Conservation (phyloP, 2,888 invertebrate species). For the Coleophora flavipennella region DNA sequence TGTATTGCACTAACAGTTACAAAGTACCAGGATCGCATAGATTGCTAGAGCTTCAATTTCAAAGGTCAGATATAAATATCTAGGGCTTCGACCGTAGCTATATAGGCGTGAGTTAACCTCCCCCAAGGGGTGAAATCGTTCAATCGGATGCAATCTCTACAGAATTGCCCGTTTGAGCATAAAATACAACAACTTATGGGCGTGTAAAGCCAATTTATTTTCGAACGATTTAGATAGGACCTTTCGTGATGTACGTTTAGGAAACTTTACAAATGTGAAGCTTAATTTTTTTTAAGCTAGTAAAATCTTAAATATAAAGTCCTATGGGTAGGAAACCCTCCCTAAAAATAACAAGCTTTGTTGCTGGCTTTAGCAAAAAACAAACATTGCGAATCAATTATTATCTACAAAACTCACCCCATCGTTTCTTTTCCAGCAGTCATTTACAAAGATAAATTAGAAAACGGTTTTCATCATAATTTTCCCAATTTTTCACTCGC, state of each 20-base stretch:
- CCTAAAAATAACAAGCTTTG: conserved; percentile 54
- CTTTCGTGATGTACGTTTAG: not conserved
- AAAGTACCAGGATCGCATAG: too few relatives aligned
- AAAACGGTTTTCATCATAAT: conserved; percentile 54
- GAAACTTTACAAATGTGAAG: not conserved
- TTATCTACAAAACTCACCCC: conserved; percentile 74
- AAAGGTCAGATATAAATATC: conserved; percentile 41
- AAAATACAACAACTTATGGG: conserved; percentile 20
- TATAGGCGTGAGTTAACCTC: conserved; percentile 34
- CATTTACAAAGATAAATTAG: conserved; percentile 74
- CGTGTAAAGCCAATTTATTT: too few relatives aligned
- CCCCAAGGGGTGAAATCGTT: conserved; percentile 45
- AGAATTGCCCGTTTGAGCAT: conserved; percentile 42
- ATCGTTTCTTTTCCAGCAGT: conserved; percentile 86
- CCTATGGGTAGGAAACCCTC: conserved; percentile 68
- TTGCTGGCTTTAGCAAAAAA: not conserved
- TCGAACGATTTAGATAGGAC: not conserved
- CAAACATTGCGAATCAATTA: conserved; percentile 9
- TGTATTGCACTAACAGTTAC: not conserved
- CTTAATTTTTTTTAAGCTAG: not conserved
- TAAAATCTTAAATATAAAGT: conserved; percentile 58
- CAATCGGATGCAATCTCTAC: conserved; percentile 60
- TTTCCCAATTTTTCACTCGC: conserved; percentile 36
- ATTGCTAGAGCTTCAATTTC: not conserved
- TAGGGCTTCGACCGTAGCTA: conserved; percentile 27